Base-by-base conservation (phyloP, 2,113 vertebrate genomes). In the Lophotis ruficrista region DNA sequence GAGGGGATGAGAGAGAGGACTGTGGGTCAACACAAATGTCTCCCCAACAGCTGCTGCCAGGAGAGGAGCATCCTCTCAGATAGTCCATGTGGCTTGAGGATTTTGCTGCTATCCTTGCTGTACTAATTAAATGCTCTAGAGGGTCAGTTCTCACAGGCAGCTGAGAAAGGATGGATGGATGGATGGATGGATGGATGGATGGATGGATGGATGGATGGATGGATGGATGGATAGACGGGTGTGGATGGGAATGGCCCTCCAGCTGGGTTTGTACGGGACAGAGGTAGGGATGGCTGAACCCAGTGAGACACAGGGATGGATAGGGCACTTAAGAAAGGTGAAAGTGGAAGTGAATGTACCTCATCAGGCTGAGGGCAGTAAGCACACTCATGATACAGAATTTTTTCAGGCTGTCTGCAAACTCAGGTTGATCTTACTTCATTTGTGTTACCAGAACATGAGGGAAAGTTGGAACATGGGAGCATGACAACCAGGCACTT, bases 311-410 rank as follows among this genome's bases (percentile, higher is more conserved):
- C 1, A 22, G 21, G 33, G 15, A 17, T 82, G 43, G 76, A 75
- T 68, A 33, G 20, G 48, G 30, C 38, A 43, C 43, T 75, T 81
- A 24, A 70, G 43, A 83, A 88, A 68, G 35, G 33, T 60, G 23
- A 68, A 13, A 73, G 19, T 65, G 41, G 47, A 80, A 50, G 21
- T 41, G 51, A 21, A 68, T 0, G 0, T 68, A 14, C 24, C 33
- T 94, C 14, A 62, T 83, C 71, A 62, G 75, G 45, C 30, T 69
- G 61, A 87, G 61, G 35, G 7, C 45, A 83, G 62, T 47, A 73
- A 80, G 30, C 64, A 90, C 17, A 25, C 14, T 79, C 41, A 30
- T 50, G 56, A 37, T 30, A 7, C 24, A 37, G 33, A 53, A 14
- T 61, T 83, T 76, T 72, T 69, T 47, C 45, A 45, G 72, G 41